Conservation (phyloP, 2,888 invertebrate genomes). For the Ophioninae sp. region DNA sequence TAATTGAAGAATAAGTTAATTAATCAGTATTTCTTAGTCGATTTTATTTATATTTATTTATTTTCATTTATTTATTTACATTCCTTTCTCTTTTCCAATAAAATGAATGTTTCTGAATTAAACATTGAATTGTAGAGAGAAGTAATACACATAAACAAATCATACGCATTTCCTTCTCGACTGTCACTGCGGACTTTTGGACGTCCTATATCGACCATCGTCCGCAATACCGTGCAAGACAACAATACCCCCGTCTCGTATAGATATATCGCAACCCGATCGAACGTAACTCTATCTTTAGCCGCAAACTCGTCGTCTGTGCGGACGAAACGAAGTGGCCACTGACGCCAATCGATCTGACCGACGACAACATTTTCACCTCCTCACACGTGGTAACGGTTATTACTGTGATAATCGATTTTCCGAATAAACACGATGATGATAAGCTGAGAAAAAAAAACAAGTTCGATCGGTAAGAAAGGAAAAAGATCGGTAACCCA, state of each 20-base stretch:
- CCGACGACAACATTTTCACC: slow-evolving; percentile 10
- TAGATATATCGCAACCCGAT: slow-evolving; percentile 21
- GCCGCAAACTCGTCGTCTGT: slow-evolving; percentile 13
- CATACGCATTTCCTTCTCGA: not conserved
- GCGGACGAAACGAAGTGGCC: not conserved
- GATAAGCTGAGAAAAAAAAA: not conserved
- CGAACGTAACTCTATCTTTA: slow-evolving; percentile 48
- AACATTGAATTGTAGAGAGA: too few relatives aligned
- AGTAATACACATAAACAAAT: too few relatives aligned
- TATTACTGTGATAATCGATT: not conserved
- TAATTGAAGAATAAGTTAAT: too few relatives aligned
- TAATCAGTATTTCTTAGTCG: too few relatives aligned
- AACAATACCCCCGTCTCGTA: slow-evolving; percentile 11
- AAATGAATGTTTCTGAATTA: too few relatives aligned
- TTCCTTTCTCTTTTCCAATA: too few relatives aligned
- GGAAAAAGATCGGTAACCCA: not conserved
- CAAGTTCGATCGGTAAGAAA: not conserved
- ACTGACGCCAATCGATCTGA: not conserved
- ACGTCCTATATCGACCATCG: slow-evolving; percentile 3
- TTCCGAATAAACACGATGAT: not conserved
- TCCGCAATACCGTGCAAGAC: slow-evolving; percentile 27
- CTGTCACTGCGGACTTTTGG: not conserved
- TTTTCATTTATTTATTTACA: too few relatives aligned
- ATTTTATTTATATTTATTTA: too few relatives aligned
- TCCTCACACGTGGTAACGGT: not conserved